These are phyloP conservation scores for Lucilia sericata DNA, from an alignment of 1,140 invertebrate species.

Conservation along the genomic window DNA sequence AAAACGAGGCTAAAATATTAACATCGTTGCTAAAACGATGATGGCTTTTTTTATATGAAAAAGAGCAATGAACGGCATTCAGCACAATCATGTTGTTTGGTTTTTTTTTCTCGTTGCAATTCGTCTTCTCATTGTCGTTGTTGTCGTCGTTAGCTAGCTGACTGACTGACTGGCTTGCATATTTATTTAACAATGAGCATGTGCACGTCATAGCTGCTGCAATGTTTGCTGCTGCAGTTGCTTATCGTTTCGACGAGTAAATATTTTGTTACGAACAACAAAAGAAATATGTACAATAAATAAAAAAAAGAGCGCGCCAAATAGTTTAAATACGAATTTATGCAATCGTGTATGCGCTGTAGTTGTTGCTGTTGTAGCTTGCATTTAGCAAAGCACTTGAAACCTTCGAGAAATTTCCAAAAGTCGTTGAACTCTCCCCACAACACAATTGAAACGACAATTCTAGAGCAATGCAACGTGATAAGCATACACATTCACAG, in stretches of 20 bases:
- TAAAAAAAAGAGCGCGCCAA: neutral
- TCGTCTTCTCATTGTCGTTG: neutral
- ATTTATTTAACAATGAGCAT: conserved; percentile 28
- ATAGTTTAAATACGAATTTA: neutral
- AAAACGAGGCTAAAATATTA: conserved; percentile 34
- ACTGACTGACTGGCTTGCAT: neutral
- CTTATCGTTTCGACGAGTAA: neutral
- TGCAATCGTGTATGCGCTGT: neutral
- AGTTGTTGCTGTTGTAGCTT: neutral
- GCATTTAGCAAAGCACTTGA: conserved; percentile 50
- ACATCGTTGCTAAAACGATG: neutral
- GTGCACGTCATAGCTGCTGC: conserved; percentile 27
- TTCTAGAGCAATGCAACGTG: conserved; percentile 45
- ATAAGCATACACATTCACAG: conserved; percentile 2
- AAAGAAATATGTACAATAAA: neutral
- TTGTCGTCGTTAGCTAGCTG: neutral
- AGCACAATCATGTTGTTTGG: conserved; percentile 51
- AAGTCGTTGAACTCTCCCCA: conserved; percentile 62
- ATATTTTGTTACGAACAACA: neutral
- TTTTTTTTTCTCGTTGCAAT: neutral
- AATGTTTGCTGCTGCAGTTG: no score
- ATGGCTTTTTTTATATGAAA: neutral
- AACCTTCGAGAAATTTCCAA: conserved; percentile 67
- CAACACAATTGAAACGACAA: conserved; percentile 27
- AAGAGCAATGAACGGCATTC: conserved; percentile 67